Conservation (phyloP, 2,113 vertebrate species). For the Pachyramphus minor region DNA sequence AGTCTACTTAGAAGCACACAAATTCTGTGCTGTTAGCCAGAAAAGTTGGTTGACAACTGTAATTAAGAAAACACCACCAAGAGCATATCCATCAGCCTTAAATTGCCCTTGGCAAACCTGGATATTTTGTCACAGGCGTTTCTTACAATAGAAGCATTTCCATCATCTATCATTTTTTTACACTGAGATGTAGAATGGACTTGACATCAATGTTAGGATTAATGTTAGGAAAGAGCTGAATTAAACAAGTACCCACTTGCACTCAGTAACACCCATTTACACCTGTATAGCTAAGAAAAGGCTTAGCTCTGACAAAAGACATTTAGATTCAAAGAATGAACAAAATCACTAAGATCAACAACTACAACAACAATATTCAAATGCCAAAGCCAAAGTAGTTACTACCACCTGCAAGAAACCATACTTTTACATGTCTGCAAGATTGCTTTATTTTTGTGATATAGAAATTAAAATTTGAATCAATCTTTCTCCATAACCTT, state of each 20-base stretch:
- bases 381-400: background rate
- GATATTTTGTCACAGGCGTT: conserved; percentile 31
- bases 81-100: conserved; percentile 12
- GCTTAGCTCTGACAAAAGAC: conserved; percentile 33
- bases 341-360: background rate
- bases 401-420: background rate
- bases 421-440: background rate
- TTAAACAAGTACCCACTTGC: conserved; percentile 50
- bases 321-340: background rate
- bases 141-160: conserved; percentile 26
- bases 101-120: conserved; percentile 12
- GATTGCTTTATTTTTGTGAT: background rate
- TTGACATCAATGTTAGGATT: conserved; percentile 44
- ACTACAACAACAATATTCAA: conserved; percentile 8
- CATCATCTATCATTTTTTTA: conserved; percentile 9
- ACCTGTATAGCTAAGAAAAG: background rate
- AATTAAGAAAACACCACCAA: conserved; percentile 52
- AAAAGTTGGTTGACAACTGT: conserved; percentile 49
- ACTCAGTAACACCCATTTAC: conserved; percentile 22
- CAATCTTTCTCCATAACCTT: background rate
- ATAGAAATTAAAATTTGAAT: background rate
- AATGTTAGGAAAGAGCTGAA: conserved; percentile 18
- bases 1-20: background rate
- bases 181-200: background rate
- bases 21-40: conserved; percentile 23